Evolutionary conservation across 2,113 vertebrate species (phyloP), one percentile per base, ranked within the genome.

Genomic region (Microcebus ravelobensis): DNA sequence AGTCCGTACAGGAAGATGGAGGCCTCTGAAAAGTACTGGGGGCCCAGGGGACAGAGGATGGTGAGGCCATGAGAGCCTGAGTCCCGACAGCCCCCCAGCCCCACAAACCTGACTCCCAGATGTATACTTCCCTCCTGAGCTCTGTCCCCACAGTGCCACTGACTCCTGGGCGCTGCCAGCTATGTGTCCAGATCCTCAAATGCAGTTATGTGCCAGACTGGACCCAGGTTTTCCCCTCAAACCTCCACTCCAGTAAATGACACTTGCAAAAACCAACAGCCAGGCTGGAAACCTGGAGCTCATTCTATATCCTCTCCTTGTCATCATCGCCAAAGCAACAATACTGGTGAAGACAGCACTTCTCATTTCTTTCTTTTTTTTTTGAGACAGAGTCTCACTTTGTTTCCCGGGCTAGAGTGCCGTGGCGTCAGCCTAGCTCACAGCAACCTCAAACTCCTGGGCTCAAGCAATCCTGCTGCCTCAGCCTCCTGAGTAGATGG

Each of bases 1-100:
- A 99, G 97, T 3, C 99, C 99, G 0, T 99, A 99, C 96, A 99
- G 97, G 34, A 99, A 99, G 97, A 99, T 98, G 91, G 99, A 99
- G 1, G 99, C 99, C 87, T 99, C 98, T 0, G 99, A 99, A 96
- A 99, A 99, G 59, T 98, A 98, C 99, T 99, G 97, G 0, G 0
- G 95, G 45, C 2, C 9, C 0, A 1, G 15, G 48, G 17, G 21
- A 48, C 5, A 27, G 57, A 71, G 34, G 34, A 55, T 8, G 23
- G 25, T 95, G 59, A 96, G 76, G 45, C 83, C 34, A 39, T 0
- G 0, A 45, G 42, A 87, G 14, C 8, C 13, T 6, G 61, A 63
- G 61, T 29, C 61, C 61, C 27, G 10, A 63, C 3, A 31, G 20
- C 23, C 74, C 63, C 15, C 9, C 36, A 36, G 11, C 20, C 50